Evolutionary conservation across 2,888 invertebrate genomes (phyloP).

Genomic region (Drosophila paranaensis): DNA sequence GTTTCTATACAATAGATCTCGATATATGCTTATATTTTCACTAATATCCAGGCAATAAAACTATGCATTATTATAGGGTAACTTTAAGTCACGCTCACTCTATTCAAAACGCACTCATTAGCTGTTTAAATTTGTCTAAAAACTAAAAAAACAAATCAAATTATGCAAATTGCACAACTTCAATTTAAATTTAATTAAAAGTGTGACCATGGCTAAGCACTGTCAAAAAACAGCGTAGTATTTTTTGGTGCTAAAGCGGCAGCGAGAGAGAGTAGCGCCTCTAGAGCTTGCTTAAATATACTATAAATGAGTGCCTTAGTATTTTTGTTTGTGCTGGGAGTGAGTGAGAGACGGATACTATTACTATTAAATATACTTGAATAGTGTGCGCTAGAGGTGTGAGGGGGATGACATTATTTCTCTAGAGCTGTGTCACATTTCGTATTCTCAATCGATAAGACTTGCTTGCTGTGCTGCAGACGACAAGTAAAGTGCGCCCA

Average conservation of each 20-base stretch:
- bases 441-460: conserved; percentile 67
- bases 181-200: conserved; percentile 1
- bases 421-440: conserved; percentile 69
- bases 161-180: background rate
- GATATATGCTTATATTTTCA: background rate
- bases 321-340: background rate
- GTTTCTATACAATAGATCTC: background rate
- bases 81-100: background rate
- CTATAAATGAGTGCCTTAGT: background rate
- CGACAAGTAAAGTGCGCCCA: conserved; percentile 26
- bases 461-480: conserved; percentile 18
- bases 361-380: conserved; percentile 7
- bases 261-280: background rate
- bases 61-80: background rate
- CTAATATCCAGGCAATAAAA: background rate
- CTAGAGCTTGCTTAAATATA: background rate
- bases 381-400: background rate
- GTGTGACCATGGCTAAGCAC: background rate
- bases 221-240: background rate
- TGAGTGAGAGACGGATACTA: conserved; percentile 5
- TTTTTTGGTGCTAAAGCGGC: background rate
- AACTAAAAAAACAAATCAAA: no score
- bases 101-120: background rate
- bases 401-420: conserved; percentile 45
- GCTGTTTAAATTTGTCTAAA: background rate